phyloP scores from a whole-genome alignment of 2,888 invertebrate genomes.

The Chymomyza amoena region DNA sequence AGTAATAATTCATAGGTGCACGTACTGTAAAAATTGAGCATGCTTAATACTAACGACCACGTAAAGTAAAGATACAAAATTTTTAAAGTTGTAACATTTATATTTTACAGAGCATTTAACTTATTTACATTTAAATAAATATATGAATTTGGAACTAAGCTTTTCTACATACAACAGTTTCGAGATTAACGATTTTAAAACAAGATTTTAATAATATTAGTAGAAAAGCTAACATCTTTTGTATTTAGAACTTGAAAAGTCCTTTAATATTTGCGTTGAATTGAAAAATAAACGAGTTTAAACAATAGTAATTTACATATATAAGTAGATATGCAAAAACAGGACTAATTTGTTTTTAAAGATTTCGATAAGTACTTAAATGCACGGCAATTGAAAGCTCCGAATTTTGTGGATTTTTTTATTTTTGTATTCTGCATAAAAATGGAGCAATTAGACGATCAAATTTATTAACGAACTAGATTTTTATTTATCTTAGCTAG shows the following conservation, averaged over 20 bases:
- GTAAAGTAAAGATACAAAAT: neutral
- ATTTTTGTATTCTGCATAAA: neutral
- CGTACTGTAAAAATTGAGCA: too few species aligned
- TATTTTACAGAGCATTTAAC: neutral
- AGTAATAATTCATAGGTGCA: too few species aligned
- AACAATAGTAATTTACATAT: neutral
- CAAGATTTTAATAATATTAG: neutral
- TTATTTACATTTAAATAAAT: neutral
- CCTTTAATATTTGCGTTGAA: neutral
- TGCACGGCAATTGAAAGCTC: neutral
- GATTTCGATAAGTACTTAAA: neutral
- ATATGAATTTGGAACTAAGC: neutral
- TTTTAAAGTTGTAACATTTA: neutral
- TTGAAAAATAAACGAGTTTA: neutral
- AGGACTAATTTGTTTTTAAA: neutral
- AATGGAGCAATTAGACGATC: neutral
- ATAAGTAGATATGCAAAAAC: neutral
- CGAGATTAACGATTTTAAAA: neutral
- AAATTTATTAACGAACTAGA: too few species aligned
- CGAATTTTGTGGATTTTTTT: neutral
- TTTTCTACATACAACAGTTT: neutral
- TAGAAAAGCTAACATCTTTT: neutral
- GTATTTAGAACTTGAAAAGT: neutral
- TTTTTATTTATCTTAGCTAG: neutral
- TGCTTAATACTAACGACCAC: too few species aligned